These are phyloP conservation scores for Poeciliopsis turneri DNA, from an alignment of 2,797 vertebrate genomes.

Conservation along the genomic window DNA sequence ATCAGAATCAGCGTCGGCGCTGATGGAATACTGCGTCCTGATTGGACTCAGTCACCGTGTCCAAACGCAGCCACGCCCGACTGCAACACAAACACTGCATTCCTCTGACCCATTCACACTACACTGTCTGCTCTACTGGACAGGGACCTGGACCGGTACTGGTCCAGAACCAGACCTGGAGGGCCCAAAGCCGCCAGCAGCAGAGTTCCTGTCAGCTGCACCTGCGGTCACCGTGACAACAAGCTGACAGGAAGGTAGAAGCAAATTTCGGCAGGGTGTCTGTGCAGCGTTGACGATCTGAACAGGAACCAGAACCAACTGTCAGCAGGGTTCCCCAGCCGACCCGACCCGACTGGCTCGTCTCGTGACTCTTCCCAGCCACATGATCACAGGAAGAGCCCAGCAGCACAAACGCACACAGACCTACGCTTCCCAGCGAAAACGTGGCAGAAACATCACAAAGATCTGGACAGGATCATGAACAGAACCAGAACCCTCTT, in stretches of 20 bases:
- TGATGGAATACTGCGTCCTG: constrained; percentile 36
- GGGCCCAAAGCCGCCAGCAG: constrained; percentile 3
- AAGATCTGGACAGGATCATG: background rate
- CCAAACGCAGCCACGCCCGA: constrained; percentile 47
- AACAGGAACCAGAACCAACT: constrained; percentile 36
- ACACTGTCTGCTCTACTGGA: constrained; percentile 4
- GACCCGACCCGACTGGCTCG: constrained; percentile 5
- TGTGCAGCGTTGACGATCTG: constrained; percentile 44
- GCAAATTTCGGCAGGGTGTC: constrained; percentile 18
- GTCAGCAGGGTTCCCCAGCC: constrained; percentile 48
- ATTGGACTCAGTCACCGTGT: constrained; percentile 44
- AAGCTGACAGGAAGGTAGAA: constrained; percentile 29
- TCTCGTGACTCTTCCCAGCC: constrained; percentile 6
- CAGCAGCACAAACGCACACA: background rate
- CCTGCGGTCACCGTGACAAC: constrained; percentile 27
- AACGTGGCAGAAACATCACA: background rate
- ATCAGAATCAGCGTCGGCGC: constrained; percentile 1
- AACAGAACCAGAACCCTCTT: background rate
- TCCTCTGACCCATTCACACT: constrained; percentile 29
- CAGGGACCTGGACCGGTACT: constrained; percentile 6
- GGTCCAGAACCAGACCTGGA: background rate
- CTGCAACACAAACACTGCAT: constrained; percentile 60
- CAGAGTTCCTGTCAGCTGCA: constrained; percentile 29
- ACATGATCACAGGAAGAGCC: constrained; percentile 1
- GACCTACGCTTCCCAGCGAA: background rate